Evolutionary conservation across 2,888 invertebrate genomes (phyloP).

Genomic region (Torymus aiolomorphi): DNA sequence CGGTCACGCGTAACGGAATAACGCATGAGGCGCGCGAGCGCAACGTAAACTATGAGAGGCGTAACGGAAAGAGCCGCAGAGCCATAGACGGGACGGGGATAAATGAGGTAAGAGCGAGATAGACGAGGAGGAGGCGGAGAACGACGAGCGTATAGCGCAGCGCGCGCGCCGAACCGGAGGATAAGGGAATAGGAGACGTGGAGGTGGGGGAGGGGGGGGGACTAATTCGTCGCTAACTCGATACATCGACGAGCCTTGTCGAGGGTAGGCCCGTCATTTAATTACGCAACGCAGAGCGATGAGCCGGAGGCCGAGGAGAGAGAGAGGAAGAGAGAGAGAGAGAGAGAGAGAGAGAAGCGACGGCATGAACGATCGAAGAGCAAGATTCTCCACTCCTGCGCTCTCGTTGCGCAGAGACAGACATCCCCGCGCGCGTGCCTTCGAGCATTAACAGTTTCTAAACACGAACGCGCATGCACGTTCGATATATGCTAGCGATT

Average conservation of each 20-base stretch:
- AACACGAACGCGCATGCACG: constrained; percentile 1
- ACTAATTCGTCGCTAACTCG: constrained; percentile 67
- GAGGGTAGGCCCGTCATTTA: constrained; percentile 70
- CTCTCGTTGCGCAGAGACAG: background rate
- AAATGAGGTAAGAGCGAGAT: constrained; percentile 16
- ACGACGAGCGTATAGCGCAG: background rate
- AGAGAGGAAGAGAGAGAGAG: too few species aligned
- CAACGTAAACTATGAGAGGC: too few species aligned
- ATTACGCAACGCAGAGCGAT: constrained; percentile 63
- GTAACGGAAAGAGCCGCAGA: background rate
- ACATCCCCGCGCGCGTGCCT: too few species aligned
- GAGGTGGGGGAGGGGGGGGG: constrained; percentile 1
- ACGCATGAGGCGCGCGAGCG: too few species aligned
- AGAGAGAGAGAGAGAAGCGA: constrained; percentile 48
- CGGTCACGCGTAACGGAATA: too few species aligned
- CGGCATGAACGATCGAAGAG: constrained; percentile 20
- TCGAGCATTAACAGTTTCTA: constrained; percentile 42
- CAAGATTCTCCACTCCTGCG: background rate
- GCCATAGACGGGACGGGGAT: background rate
- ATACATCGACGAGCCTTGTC: constrained; percentile 69
- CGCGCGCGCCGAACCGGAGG: background rate
- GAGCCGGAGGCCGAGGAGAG: constrained; percentile 51
- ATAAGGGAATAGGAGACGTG: constrained; percentile 1
- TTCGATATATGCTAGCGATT: too few species aligned
- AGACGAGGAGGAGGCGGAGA: background rate